A percentile compares a stretch with the other conserved stretches of the same genome.
Conservation (phyloP, 2,888 invertebrate species). For the Serripes groenlandicus region DNA sequence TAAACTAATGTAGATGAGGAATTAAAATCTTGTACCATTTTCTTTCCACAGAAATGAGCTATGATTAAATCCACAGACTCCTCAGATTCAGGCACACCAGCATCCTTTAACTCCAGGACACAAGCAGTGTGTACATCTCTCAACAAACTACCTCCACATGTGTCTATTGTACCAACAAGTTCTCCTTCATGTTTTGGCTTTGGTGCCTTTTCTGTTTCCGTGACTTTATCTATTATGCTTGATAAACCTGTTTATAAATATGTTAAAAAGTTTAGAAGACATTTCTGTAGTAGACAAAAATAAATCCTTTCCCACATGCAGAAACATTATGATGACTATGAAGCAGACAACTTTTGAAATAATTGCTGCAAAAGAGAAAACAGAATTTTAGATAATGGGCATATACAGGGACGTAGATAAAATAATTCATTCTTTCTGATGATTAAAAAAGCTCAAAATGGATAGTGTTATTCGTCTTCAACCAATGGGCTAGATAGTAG, state of each 20-base stretch:
- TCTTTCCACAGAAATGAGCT: conserved; percentile 61
- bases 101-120: neutral
- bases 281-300: neutral
- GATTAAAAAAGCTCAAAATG: no score
- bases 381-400: no score
- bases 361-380: neutral
- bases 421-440: no score
- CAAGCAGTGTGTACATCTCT: conserved; percentile 1
- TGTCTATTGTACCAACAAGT: neutral
- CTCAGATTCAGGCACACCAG: conserved; percentile 43
- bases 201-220: neutral
- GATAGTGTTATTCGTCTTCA: no score
- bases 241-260: neutral
- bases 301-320: neutral
- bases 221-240: neutral
- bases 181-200: no score
- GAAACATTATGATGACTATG: neutral
- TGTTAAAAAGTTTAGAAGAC: neutral
- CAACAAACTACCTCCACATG: neutral
- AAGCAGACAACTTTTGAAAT: neutral
- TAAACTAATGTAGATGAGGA: no score
- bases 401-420: no score
- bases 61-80: conserved; percentile 54
- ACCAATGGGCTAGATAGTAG: no score
- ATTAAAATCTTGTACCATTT: no score